Percentiles rank a stretch among this genome's conserved stretches.
phyloP scores from a whole-genome alignment of 2,797 vertebrate genomes.

The Lateolabrax maculatus region DNA sequence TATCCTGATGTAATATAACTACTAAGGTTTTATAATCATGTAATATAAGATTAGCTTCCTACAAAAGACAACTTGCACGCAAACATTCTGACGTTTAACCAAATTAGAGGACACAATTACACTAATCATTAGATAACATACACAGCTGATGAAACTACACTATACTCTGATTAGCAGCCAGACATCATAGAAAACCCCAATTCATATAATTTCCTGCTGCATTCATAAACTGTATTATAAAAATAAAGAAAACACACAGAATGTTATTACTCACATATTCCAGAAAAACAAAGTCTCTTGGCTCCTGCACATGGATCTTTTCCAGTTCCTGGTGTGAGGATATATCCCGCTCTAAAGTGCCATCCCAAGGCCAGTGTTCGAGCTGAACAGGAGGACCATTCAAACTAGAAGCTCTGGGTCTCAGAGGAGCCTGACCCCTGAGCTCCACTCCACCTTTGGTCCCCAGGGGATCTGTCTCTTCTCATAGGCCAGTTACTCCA shows the following conservation, averaged over 20 bases:
- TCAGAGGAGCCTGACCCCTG: conserved; percentile 70
- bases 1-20: neutral
- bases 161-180: neutral
- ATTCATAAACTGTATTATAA: neutral
- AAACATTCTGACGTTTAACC: neutral
- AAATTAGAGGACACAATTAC: neutral
- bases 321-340: conserved; percentile 68
- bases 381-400: conserved; percentile 80
- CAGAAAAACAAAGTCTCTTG: conserved; percentile 55
- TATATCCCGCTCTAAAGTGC: conserved; percentile 79
- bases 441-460: conserved; percentile 83
- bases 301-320: conserved; percentile 65
- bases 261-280: conserved; percentile 84
- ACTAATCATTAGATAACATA: neutral
- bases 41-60: neutral
- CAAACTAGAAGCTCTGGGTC: conserved; percentile 62
- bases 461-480: conserved; percentile 76
- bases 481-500: conserved; percentile 66
- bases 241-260: neutral
- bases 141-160: neutral
- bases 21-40: neutral
- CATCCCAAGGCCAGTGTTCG: conserved; percentile 73
- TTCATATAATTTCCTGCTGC: neutral
- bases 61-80: neutral
- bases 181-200: neutral